A percentile compares a stretch with the other conserved stretches of the same genome.
Evolutionary conservation across 2,113 vertebrate species (phyloP).

Genomic region (Scalopus aquaticus): DNA sequence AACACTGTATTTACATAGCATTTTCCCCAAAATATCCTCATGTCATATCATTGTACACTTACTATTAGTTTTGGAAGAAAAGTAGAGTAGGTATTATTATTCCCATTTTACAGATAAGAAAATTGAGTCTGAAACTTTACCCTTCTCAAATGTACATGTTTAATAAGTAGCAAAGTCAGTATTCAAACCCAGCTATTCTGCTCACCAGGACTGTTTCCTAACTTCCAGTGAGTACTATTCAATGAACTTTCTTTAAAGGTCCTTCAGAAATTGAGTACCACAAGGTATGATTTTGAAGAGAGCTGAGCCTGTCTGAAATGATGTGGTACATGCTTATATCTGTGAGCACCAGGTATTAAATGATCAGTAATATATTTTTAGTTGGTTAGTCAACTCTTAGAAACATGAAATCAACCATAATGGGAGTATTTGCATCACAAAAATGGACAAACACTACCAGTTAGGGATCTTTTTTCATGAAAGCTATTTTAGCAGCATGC

Average conservation of each 20-base stretch:
- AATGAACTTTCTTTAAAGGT: not conserved
- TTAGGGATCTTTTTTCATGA: not conserved
- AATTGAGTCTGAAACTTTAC: not conserved
- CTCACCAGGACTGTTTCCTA: not conserved
- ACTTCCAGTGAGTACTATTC: not conserved
- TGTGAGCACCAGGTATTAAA: not conserved
- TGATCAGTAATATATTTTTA: not conserved
- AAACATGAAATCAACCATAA: not conserved
- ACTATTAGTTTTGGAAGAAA: not conserved
- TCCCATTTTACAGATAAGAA: not conserved
- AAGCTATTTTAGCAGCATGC: not conserved
- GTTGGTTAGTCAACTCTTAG: not conserved
- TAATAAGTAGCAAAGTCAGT: not conserved
- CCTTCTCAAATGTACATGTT: not conserved
- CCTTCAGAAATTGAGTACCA: not conserved
- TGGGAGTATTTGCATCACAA: not conserved
- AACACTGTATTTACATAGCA: not conserved
- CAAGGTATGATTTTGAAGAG: not conserved
- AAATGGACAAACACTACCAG: not conserved
- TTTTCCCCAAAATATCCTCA: not conserved
- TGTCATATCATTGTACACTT: not conserved
- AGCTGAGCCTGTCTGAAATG: not conserved
- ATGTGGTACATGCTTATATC: not conserved
- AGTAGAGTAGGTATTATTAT: not conserved
- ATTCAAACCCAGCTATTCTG: not conserved